Evolutionary conservation across 2,113 vertebrate genomes (phyloP), one percentile per base, ranked within the genome.

Genomic region (Poeciliopsis occidentalis): DNA sequence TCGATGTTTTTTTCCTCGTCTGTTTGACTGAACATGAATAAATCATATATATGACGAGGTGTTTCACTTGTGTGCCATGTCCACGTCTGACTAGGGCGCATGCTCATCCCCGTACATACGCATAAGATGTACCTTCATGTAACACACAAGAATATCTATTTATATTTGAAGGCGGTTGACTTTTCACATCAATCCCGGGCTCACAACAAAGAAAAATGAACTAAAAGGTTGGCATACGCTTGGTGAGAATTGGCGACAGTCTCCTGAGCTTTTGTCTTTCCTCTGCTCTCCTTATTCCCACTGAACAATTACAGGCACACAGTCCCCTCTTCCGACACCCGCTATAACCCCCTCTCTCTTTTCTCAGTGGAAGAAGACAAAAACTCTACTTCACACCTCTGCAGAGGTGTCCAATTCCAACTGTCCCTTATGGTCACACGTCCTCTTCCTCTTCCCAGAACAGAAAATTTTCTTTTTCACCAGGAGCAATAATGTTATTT

Each of bases 321-420:
- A 69, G 44, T 71, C 75, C 85, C 65, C 51, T 71, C 60, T 81
- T 67, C 84, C 79, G 78, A 84, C 87, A 85, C 84, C 73, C 86
- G 44, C 80, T 73, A 67, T 78, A 80, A 85, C 88, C 83, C 76
- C 67, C 61, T 67, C 72, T 41, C 73, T 61, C 39, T 41, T 80
- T 85, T 51, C 70, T 87, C 78, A 80, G 73, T 63, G 66, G 75
- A 89, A 85, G 85, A 78, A 89, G 91, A 92, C 89, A 90, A 91
- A 93, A 92, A 92, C 88, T 92, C 91, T 84, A 91, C 91, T 95
- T 95, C 91, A 90, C 95, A 95, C 93, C 86, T 94, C 88, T 39
- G 67, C 71, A 60, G 82, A 92, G 93, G 93, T 95, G 94, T 95
- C 88, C 91, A 87, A 95, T 95, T 94, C 88, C 63, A 85, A 85